Percentiles rank a stretch among this genome's conserved stretches.
Conservation (phyloP, 2,888 invertebrate species). For the Camponotus fellah region DNA sequence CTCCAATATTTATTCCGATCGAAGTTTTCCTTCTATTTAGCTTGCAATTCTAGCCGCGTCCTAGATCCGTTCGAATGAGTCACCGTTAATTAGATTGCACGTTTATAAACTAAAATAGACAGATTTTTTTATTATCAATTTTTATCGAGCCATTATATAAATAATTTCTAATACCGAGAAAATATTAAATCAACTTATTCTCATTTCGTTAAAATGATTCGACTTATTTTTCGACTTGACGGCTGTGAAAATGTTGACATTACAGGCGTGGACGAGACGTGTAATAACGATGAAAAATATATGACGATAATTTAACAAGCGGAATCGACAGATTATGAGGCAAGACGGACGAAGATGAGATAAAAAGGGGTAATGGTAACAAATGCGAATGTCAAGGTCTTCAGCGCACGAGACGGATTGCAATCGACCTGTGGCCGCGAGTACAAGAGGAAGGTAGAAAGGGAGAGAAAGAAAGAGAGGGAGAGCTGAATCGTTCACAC, state of each 20-base stretch:
- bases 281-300: slow-evolving; percentile 24
- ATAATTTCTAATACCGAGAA: not conserved
- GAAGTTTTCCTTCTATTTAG: not conserved
- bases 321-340: slow-evolving; percentile 34
- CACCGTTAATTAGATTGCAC: not conserved
- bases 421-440: slow-evolving; percentile 19
- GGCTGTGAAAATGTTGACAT: not conserved
- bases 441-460: not conserved
- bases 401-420: slow-evolving; percentile 37
- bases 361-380: slow-evolving; percentile 44
- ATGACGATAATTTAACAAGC: slow-evolving; percentile 23
- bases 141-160: not conserved
- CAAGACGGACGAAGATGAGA: slow-evolving; percentile 41
- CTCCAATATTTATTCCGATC: not conserved
- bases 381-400: slow-evolving; percentile 55
- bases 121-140: not conserved
- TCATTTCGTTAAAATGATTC: not conserved
- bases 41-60: not conserved
- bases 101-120: not conserved
- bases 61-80: not conserved
- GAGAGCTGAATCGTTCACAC: slow-evolving; percentile 6
- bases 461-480: not conserved
- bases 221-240: not conserved
- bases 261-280: not conserved
- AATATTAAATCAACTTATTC: not conserved